Percentiles rank a stretch among this genome's conserved stretches.
phyloP scores from a whole-genome alignment of 2,888 invertebrate genomes.

The Alsophila aescularia region DNA sequence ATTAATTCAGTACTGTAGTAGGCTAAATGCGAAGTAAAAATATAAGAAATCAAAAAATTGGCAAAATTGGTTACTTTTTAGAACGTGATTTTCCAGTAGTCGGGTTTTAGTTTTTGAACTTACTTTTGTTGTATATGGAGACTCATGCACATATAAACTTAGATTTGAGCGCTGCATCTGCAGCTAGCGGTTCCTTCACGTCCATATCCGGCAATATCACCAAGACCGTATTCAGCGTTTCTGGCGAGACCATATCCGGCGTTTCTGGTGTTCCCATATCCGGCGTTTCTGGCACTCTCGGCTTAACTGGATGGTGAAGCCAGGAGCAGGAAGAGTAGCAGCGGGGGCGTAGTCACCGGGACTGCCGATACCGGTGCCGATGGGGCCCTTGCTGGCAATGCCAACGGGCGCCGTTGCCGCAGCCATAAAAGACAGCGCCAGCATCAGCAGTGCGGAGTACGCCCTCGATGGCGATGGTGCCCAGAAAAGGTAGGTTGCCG shows the following conservation, averaged over 20 bases:
- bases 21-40: too few species aligned
- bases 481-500: conserved; percentile 52
- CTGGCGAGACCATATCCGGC: conserved; percentile 7
- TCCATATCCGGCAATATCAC: too few species aligned
- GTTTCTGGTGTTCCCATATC: neutral
- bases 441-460: conserved; percentile 44
- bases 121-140: too few species aligned
- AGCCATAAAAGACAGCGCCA: conserved; percentile 43
- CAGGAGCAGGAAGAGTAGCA: neutral
- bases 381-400: conserved; percentile 34
- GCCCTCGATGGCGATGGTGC: conserved; percentile 48
- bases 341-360: conserved; percentile 27
- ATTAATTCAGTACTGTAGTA: too few species aligned
- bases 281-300: too few species aligned
- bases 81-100: too few species aligned
- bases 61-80: too few species aligned
- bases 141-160: too few species aligned
- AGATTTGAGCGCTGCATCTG: conserved; percentile 25
- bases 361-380: conserved; percentile 27
- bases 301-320: conserved; percentile 14
- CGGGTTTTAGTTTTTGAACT: too few species aligned
- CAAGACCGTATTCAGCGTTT: conserved; percentile 15
- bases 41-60: too few species aligned
- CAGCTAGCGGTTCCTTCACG: too few species aligned
- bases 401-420: conserved; percentile 41